Evolutionary conservation across 1,140 invertebrate genomes (phyloP), one percentile per base, ranked within the genome.

Genomic region (Drosophila subobscura): DNA sequence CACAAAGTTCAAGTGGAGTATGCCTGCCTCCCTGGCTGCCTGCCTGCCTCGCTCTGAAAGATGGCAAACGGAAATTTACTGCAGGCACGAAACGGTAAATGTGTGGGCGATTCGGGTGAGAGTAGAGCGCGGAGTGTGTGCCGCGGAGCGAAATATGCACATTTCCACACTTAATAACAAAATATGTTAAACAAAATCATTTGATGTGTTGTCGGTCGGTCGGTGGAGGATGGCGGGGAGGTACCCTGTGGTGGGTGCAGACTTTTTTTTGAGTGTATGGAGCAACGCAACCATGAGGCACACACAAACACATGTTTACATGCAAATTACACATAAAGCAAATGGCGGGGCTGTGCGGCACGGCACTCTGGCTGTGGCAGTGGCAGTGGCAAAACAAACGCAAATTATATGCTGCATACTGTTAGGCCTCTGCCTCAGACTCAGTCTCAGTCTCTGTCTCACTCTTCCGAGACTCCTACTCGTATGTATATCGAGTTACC

Each of bases 81-180:
- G 84, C 75, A 89, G 67, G 75, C 83, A 88, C 84, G 83, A 89
- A 27, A 88, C 71, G 45, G 33, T 49, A 50, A 77, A 70, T 49
- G 72, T 37, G 37, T 27, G 45, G 22, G 33, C 16, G 16, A 20
- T 20, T 20, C 16, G 33, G 54, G 37, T 20, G 46, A 49, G 25
- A 16, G n/a, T 10, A 41, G 4, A 41, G 7, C 27, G n/a, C 33
- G 42, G 27, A 53, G 45, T 72, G 67, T 46, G 53, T 20, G 44
- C 60, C 47, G 57, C 64, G 63, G 52, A 79, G 53, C 67, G 60
- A 89, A 88, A 86, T 88, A 88, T 88, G 83, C 83, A 89, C 83
- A 88, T 88, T 89, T 88, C 84, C 84, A 88, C 84, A 88, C 83
- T 88, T 88, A 88, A 88, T 88, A 88, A 89, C 84, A 89, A 88